A percentile compares a stretch with the other conserved stretches of the same genome.
phyloP scores from a whole-genome alignment of 53 echinoderm and acorn worm genomes.

The Luidia sarsii region DNA sequence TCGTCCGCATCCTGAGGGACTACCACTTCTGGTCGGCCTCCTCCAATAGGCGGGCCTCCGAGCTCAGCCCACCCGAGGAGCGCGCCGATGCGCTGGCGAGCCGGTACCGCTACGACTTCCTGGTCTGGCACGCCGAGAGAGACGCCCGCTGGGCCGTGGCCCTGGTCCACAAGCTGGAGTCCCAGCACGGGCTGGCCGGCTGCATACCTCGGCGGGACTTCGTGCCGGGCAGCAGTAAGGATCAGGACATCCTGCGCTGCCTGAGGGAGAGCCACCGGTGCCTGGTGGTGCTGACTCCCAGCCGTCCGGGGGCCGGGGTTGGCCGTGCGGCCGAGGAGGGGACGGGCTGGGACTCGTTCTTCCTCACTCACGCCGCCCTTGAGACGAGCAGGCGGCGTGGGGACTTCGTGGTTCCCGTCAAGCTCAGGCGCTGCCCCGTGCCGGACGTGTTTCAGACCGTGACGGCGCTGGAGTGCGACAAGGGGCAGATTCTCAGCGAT shows the following conservation, averaged over 20 bases:
- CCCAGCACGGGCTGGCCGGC: conserved; percentile 42
- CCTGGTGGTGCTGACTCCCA: conserved; percentile 65
- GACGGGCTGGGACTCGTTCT: neutral
- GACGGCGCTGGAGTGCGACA: conserved; percentile 28
- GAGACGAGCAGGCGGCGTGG: conserved; percentile 22
- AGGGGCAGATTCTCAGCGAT: conserved; percentile 42
- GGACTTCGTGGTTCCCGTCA: conserved; percentile 53
- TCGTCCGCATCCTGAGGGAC: conserved; percentile 65
- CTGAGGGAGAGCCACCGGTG: conserved; percentile 62
- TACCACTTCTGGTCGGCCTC: conserved; percentile 67
- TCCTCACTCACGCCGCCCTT: conserved; percentile 23
- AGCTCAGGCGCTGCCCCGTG: conserved; percentile 48
- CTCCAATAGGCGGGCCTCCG: conserved; percentile 28
- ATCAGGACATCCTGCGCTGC: conserved; percentile 30
- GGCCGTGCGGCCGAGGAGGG: neutral
- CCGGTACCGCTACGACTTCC: conserved; percentile 64
- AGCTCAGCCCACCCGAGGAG: neutral
- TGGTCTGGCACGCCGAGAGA: conserved; percentile 58
- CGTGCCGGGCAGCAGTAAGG: conserved; percentile 21
- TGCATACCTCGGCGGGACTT: conserved; percentile 76
- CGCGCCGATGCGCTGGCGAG: neutral
- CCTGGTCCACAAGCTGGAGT: conserved; percentile 70
- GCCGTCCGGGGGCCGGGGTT: too few relatives aligned
- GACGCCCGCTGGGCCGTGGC: conserved; percentile 78
- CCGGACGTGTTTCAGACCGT: neutral